Evolutionary conservation across 2,888 invertebrate species (phyloP).

Genomic region (Nemoura dubitans): DNA sequence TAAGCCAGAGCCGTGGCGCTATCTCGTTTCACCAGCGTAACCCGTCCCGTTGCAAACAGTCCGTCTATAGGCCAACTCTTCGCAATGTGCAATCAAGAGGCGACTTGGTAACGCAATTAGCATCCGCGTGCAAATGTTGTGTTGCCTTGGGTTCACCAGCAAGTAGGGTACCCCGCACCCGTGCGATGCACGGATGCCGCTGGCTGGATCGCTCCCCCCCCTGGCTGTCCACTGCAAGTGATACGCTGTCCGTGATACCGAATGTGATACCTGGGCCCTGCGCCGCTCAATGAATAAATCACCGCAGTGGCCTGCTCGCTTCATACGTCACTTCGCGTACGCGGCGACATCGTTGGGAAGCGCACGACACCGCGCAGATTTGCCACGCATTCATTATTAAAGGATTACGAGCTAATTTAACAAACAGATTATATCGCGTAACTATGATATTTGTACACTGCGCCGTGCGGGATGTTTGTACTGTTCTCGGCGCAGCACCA

Average conservation of each 20-base stretch:
- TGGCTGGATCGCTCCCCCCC: too few relatives aligned
- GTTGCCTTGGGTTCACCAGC: not conserved
- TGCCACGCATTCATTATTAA: not conserved
- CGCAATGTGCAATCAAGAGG: not conserved
- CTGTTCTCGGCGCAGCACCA: not conserved
- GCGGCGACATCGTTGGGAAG: not conserved
- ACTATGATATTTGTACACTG: not conserved
- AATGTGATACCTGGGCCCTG: not conserved
- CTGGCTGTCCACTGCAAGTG: not conserved
- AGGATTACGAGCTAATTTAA: constrained; percentile 27
- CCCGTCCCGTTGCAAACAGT: not conserved
- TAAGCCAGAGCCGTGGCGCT: not conserved
- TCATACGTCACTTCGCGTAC: not conserved
- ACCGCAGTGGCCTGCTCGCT: not conserved
- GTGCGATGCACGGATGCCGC: too few relatives aligned
- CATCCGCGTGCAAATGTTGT: not conserved
- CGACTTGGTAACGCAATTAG: not conserved
- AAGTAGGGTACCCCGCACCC: too few relatives aligned
- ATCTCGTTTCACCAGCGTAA: not conserved
- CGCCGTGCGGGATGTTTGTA: not conserved
- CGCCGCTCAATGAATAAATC: not conserved
- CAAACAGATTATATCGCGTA: constrained; percentile 14
- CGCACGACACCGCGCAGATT: not conserved
- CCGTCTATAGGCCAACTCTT: not conserved
- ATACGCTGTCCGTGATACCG: not conserved